These are phyloP conservation scores for Oceanites oceanicus DNA, from an alignment of 2,113 vertebrate genomes.

Conservation along the genomic window DNA sequence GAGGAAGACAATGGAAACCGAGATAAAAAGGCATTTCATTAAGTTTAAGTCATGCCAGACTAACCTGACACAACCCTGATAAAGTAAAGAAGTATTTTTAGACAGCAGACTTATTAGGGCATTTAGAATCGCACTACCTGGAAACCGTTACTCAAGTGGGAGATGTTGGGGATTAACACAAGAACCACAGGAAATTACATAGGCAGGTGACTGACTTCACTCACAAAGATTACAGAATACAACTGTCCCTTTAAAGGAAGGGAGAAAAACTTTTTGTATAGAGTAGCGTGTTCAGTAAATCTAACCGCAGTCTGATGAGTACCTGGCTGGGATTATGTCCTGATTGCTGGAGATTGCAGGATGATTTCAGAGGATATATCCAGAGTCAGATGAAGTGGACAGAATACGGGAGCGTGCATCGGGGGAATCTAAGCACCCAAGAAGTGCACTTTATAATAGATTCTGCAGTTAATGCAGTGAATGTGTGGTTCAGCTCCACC, in stretches of 20 bases:
- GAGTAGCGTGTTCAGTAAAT: background rate
- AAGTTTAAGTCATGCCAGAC: background rate
- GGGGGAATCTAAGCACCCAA: background rate
- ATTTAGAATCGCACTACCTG: background rate
- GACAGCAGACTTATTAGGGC: background rate
- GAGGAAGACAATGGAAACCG: background rate
- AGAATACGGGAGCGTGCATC: rapidly evolving
- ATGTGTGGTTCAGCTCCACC: background rate
- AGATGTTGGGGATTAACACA: background rate
- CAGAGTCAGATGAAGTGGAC: background rate
- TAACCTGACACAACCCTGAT: background rate
- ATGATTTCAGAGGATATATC: background rate
- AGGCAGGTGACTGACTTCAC: background rate
- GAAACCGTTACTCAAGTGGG: background rate
- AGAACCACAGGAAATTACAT: background rate
- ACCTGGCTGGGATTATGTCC: background rate
- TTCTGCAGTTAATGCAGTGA: background rate
- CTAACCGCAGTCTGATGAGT: background rate
- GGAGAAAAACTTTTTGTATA: background rate
- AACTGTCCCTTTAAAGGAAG: background rate
- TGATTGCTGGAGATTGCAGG: background rate
- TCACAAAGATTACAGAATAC: background rate
- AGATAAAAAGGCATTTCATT: background rate
- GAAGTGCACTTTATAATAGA: background rate
- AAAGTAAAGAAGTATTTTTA: background rate